phyloP scores from a whole-genome alignment of 2,888 invertebrate species.

The Smittia aterrima region DNA sequence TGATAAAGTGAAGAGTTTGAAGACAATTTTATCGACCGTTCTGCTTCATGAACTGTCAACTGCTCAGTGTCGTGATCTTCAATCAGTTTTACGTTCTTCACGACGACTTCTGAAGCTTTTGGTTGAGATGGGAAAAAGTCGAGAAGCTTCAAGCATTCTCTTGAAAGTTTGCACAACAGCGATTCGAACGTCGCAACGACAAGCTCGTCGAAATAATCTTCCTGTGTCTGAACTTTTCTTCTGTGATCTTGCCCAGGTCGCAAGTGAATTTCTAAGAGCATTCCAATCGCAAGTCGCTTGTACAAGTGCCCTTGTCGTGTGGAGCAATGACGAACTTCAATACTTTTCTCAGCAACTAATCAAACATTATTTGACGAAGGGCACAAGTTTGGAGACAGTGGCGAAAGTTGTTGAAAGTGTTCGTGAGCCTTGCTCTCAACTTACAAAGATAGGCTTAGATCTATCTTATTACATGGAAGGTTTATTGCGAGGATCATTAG shows the following conservation, averaged over 20 bases:
- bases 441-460: constrained; percentile 77
- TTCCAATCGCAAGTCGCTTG: constrained; percentile 76
- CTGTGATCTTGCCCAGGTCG: constrained; percentile 66
- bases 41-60: constrained; percentile 85
- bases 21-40: constrained; percentile 77
- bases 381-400: constrained; percentile 77
- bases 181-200: constrained; percentile 51
- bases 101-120: constrained; percentile 80
- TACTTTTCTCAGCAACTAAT: constrained; percentile 77
- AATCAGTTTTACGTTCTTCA: constrained; percentile 84
- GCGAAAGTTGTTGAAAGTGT: constrained; percentile 84
- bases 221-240: constrained; percentile 65
- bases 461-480: constrained; percentile 88
- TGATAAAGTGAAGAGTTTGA: constrained; percentile 65
- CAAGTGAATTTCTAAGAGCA: constrained; percentile 72
- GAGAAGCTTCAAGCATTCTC: constrained; percentile 53
- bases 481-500: constrained; percentile 68
- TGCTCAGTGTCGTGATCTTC: constrained; percentile 83
- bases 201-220: constrained; percentile 52
- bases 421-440: constrained; percentile 56
- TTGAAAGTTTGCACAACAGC: constrained; percentile 52
- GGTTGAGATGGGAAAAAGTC: constrained; percentile 52
- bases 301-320: constrained; percentile 77
- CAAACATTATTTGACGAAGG: constrained; percentile 86
- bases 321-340: constrained; percentile 83